These are phyloP conservation scores for Phalacrocorax carbo DNA, from an alignment of 2,113 vertebrate genomes.

Conservation along the genomic window DNA sequence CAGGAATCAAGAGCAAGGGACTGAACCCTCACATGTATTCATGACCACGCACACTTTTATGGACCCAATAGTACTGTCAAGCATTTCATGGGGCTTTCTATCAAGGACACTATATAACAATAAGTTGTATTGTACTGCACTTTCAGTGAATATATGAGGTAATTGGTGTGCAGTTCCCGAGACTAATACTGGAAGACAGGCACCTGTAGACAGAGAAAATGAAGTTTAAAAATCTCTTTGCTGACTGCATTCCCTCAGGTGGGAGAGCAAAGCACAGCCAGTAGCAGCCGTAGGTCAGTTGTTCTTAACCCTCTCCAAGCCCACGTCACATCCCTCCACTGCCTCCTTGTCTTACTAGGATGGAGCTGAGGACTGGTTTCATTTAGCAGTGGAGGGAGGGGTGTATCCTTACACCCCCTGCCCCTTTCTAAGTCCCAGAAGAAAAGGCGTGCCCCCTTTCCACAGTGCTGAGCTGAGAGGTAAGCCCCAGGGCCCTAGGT, in stretches of 20 bases:
- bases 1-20: constrained; percentile 48
- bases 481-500: neutral
- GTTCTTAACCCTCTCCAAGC: neutral
- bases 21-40: constrained; percentile 55
- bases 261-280: neutral
- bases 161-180: constrained; percentile 64
- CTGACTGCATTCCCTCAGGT: neutral
- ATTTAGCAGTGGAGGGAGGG: neutral
- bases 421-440: neutral
- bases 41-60: constrained; percentile 57
- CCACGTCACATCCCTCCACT: neutral
- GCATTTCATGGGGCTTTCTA: constrained; percentile 51
- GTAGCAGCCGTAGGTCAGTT: neutral
- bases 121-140: constrained; percentile 61
- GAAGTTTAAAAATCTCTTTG: constrained; percentile 52
- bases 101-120: constrained; percentile 60
- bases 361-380: neutral
- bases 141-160: constrained; percentile 64
- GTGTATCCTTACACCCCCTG: neutral
- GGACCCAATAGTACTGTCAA: constrained; percentile 56
- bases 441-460: neutral
- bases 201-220: constrained; percentile 51
- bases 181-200: constrained; percentile 57
- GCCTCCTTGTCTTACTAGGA: neutral
- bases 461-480: neutral